Conservation (phyloP, 2,113 vertebrate species). For the human (Homo sapiens) region GRCh38 chr18:44187501-44188000, state of each 20-base stretch:
- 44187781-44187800: not conserved
- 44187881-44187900: not conserved
- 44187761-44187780: not conserved
- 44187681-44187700: not conserved
- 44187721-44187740: not conserved
- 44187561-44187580: slow-evolving; percentile 50
- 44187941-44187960: not conserved
- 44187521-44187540: slow-evolving; percentile 68
- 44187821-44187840: not conserved
- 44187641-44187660: slow-evolving; percentile 15
- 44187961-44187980: not conserved
- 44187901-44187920: not conserved
- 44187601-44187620: slow-evolving; percentile 1
- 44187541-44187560: slow-evolving; percentile 61
- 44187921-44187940: not conserved
- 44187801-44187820: not conserved
- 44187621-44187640: not conserved
- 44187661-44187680: not conserved
- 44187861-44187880: not conserved
- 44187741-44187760: not conserved
- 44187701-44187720: not conserved
- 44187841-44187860: not conserved
- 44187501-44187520: slow-evolving; percentile 67
- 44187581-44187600: slow-evolving; percentile 51
- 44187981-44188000: not conserved